phyloP scores from a whole-genome alignment of 2,888 invertebrate genomes.

The Sisyra nigra region DNA sequence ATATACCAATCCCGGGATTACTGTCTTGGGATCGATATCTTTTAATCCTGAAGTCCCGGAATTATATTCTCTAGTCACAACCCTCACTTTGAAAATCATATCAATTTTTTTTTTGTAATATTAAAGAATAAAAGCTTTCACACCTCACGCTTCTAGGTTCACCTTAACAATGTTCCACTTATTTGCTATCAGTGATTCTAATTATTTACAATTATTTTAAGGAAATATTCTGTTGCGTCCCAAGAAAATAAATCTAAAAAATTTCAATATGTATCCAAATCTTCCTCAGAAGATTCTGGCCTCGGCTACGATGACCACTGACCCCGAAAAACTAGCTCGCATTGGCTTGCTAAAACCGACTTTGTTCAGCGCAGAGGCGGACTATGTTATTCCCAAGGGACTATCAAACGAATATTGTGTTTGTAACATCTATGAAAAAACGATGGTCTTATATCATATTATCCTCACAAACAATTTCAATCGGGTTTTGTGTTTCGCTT shows the following conservation, averaged over 20 bases:
- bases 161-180: too few relatives aligned
- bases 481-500: constrained; percentile 78
- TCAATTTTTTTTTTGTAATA: too few relatives aligned
- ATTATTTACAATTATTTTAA: too few relatives aligned
- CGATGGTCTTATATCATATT: constrained; percentile 60
- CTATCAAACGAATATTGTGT: constrained; percentile 51
- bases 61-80: too few relatives aligned
- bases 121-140: too few relatives aligned
- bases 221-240: too few relatives aligned
- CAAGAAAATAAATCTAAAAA: neutral
- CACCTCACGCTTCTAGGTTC: too few relatives aligned
- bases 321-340: constrained; percentile 86
- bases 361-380: constrained; percentile 46
- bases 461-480: constrained; percentile 30
- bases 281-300: constrained; percentile 83
- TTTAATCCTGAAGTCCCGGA: too few relatives aligned
- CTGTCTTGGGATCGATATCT: too few relatives aligned
- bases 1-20: too few relatives aligned
- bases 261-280: neutral
- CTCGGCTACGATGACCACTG: constrained; percentile 94
- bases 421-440: constrained; percentile 54
- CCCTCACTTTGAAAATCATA: too few relatives aligned
- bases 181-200: too few relatives aligned
- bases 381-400: constrained; percentile 70
- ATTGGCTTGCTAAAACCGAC: constrained; percentile 84